Conservation (phyloP, 2,113 vertebrate species). For the Petrocephalus zakoni region DNA sequence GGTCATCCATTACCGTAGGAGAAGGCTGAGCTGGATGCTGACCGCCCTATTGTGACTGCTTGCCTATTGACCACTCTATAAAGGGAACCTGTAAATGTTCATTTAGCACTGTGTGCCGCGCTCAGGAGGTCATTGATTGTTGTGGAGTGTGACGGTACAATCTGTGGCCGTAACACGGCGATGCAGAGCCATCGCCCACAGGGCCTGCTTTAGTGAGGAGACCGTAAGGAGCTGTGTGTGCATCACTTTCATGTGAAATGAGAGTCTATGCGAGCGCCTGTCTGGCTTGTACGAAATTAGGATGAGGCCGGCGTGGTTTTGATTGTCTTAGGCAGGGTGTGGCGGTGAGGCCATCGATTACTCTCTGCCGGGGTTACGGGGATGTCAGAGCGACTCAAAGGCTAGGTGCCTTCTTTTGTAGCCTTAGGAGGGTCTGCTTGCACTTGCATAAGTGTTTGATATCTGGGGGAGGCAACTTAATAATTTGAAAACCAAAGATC, state of each 20-base stretch:
- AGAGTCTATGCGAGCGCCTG: slow-evolving; percentile 1
- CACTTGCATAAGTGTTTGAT: not conserved
- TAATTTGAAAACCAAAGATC: not conserved
- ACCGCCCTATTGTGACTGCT: slow-evolving; percentile 12
- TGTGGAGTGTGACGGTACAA: slow-evolving; percentile 44
- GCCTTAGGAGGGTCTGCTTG: slow-evolving; percentile 15
- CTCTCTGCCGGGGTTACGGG: slow-evolving; percentile 33
- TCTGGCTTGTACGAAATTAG: slow-evolving; percentile 20
- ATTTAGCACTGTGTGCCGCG: slow-evolving; percentile 52
- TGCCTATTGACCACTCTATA: slow-evolving; percentile 53
- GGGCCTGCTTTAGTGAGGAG: slow-evolving; percentile 16
- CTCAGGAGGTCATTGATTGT: slow-evolving; percentile 51
- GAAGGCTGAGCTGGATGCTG: slow-evolving; percentile 8
- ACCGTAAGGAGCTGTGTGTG: not conserved
- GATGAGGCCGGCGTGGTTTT: slow-evolving; percentile 24
- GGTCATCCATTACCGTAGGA: slow-evolving; percentile 10
- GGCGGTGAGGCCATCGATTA: slow-evolving; percentile 39
- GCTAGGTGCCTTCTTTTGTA: slow-evolving; percentile 1
- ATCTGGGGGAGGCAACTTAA: not conserved
- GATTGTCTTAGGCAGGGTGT: slow-evolving; percentile 30
- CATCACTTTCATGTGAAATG: not conserved
- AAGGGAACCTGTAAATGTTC: slow-evolving; percentile 53
- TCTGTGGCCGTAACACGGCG: slow-evolving; percentile 36
- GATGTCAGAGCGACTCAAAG: slow-evolving; percentile 11
- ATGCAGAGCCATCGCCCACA: not conserved